Base-by-base conservation (phyloP, 2,888 invertebrate species). In the Monochamus alternatus region DNA sequence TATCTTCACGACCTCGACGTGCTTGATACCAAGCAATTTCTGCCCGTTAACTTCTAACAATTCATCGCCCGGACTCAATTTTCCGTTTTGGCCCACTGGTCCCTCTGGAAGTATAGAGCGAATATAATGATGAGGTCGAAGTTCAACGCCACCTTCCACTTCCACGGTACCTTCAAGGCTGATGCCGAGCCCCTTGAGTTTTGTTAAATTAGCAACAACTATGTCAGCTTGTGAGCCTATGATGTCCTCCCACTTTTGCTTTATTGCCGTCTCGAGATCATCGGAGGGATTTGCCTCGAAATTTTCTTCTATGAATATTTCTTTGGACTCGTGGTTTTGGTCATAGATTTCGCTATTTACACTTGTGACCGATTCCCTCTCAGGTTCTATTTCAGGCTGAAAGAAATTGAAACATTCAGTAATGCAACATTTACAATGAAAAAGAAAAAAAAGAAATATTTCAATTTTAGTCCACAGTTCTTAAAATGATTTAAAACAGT, bases 121-220 rank as follows among this genome's bases (percentile, higher is more conserved):
- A 84, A 99, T 98, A 87, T 98, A 99, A 90, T 99, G 99, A 90
- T 98, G 98, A n/a, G 99, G 99, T 83, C 98, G 93, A 58, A 98
- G 94, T 90, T 99, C 99, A 82, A 96, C 93, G 3, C 99, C 99
- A 83, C 96, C 95, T 90, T 99, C 98, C 1, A 81, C 98, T 87
- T 99, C 99, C 12, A 98, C 99, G 0, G 99, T 99, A 47, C 99
- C 99, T 90, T 99, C 98, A 80, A 99, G 91, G 88, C 98, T 98
- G 85, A 99, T 98, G 5, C 99, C 99, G 80, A 99, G 92, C 51
- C 86, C 99, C 85, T 94, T 95, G 85, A 98, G 93, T 91, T 98
- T 98, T 85, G 94, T 94, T 82, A 98, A 91, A 90, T 98, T 97
- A 75, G 97, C 97, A 81, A 98, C 95, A 87, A 98, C 93, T 87